These are phyloP conservation scores for Amphiprion ocellaris DNA, from an alignment of 2,113 vertebrate species.

Conservation along the genomic window DNA sequence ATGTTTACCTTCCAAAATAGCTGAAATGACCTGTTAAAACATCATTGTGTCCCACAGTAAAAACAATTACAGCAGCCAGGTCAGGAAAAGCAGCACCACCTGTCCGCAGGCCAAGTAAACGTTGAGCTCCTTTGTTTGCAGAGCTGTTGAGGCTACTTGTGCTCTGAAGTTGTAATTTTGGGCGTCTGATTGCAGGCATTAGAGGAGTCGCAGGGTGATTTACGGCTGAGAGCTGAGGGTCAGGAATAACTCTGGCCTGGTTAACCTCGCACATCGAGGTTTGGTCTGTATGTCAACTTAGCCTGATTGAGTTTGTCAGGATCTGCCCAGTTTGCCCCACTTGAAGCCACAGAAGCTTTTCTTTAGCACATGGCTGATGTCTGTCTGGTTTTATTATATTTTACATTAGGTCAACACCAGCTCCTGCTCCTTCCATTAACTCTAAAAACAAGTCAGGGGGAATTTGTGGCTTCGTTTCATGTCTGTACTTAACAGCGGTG, in stretches of 20 bases:
- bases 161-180: slow-evolving; percentile 3
- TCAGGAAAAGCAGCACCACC: neutral
- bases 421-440: neutral
- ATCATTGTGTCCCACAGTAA: neutral
- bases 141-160: slow-evolving; percentile 17
- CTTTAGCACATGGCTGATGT: neutral
- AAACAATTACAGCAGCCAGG: slow-evolving; percentile 3
- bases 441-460: neutral
- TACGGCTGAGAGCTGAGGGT: slow-evolving; percentile 25
- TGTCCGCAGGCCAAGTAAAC: slow-evolving; percentile 15
- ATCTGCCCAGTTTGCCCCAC: slow-evolving; percentile 20
- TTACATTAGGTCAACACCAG: slow-evolving; percentile 9
- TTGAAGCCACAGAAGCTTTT: slow-evolving; percentile 15
- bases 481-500: neutral
- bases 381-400: slow-evolving; percentile 11
- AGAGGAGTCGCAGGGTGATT: slow-evolving; percentile 15
- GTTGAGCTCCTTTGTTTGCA: slow-evolving; percentile 19
- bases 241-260: slow-evolving; percentile 49
- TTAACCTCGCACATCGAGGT: slow-evolving; percentile 43
- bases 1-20: too few relatives aligned
- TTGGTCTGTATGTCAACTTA: slow-evolving; percentile 14
- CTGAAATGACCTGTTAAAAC: neutral
- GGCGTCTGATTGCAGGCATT: neutral
- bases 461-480: slow-evolving; percentile 1
- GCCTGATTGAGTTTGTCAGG: slow-evolving; percentile 10